Evolutionary conservation across 2,797 vertebrate genomes (phyloP).

Genomic region (Karalla daura): DNA sequence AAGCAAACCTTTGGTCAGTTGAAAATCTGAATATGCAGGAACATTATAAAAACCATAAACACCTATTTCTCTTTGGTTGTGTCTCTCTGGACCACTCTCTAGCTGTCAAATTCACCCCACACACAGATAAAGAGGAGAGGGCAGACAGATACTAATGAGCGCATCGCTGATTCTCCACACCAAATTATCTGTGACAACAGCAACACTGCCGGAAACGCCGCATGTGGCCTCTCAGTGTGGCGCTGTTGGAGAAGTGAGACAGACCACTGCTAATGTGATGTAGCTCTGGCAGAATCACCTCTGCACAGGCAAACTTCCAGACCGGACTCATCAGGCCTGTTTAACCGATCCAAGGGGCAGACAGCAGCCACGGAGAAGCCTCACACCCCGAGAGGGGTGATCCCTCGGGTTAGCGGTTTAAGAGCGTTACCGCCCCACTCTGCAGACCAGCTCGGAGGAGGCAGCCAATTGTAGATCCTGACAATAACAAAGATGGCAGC

Average conservation of each 20-base stretch:
- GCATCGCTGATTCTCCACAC: constrained; percentile 27
- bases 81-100: background rate
- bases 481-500: constrained; percentile 67
- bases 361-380: constrained; percentile 39
- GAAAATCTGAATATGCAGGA: too few species aligned
- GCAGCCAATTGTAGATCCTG: constrained; percentile 27
- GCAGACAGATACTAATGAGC: background rate
- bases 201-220: background rate
- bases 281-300: background rate
- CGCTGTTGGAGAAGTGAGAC: background rate
- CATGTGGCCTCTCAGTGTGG: background rate
- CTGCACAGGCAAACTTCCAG: constrained; percentile 3
- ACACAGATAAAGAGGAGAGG: background rate
- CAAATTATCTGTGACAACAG: constrained; percentile 19
- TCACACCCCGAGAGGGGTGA: constrained; percentile 25
- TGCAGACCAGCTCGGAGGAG: constrained; percentile 23
- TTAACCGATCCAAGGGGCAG: constrained; percentile 24
- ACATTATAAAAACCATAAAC: too few species aligned
- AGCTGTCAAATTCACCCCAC: background rate
- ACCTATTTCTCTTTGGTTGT: too few species aligned
- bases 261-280: background rate
- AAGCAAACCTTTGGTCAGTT: background rate
- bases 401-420: constrained; percentile 1
- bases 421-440: constrained; percentile 13
- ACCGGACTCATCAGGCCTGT: background rate